These are phyloP conservation scores for Rousettus madagascariensis DNA, from an alignment of 2,797 vertebrate species.

Conservation along the genomic window DNA sequence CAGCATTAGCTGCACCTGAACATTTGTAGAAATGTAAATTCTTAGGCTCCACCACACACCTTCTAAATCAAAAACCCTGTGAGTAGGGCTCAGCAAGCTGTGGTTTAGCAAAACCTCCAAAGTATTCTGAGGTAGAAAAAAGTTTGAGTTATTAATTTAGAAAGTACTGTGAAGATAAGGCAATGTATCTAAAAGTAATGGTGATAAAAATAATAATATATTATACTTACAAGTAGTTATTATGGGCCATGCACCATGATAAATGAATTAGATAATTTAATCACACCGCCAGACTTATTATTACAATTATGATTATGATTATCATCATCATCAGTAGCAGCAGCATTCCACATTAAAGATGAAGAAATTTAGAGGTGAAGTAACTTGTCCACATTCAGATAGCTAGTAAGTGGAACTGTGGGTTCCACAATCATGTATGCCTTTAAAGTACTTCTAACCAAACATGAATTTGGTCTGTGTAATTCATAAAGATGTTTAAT, in stretches of 20 bases:
- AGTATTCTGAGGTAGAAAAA: neutral
- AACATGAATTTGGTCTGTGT: neutral
- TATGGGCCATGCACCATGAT: neutral
- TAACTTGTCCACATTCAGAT: neutral
- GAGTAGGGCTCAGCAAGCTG: neutral
- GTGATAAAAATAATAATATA: neutral
- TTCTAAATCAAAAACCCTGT: neutral
- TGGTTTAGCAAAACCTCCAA: neutral
- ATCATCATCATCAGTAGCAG: neutral
- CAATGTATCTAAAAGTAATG: neutral
- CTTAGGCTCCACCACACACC: neutral
- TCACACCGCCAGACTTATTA: neutral
- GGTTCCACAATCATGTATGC: neutral
- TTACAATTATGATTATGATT: neutral
- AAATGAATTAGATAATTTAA: neutral
- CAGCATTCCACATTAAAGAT: neutral
- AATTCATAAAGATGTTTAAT: constrained; percentile 16
- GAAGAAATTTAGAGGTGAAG: neutral
- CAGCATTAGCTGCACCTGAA: neutral
- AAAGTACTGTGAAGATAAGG: neutral
- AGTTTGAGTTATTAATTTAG: neutral
- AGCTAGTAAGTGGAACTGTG: neutral
- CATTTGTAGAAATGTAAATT: neutral
- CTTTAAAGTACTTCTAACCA: neutral
- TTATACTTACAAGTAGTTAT: neutral